A percentile compares a stretch with the other conserved stretches of the same genome.
Evolutionary conservation across 2,113 vertebrate species (phyloP).

Genomic region (Lophochroa leadbeateri): DNA sequence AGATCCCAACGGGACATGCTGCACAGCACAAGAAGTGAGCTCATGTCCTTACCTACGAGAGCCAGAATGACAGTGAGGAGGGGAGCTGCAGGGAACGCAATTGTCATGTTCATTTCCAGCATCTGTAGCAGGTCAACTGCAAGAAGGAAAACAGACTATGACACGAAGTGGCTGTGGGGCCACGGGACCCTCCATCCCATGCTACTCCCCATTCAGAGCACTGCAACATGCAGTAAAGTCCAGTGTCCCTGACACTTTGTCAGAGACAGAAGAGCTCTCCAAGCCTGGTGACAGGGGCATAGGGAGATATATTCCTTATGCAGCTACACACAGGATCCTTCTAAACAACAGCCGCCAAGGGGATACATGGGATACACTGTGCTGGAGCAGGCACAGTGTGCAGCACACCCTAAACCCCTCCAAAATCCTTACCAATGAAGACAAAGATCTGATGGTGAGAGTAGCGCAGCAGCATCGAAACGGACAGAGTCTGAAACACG

Average conservation of each 20-base stretch:
- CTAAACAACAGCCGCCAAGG: not conserved
- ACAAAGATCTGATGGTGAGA: constrained; percentile 99
- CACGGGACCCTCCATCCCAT: not conserved
- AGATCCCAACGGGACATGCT: not conserved
- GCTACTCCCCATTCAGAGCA: not conserved
- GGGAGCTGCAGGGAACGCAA: constrained; percentile 95
- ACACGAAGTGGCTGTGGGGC: accelerated
- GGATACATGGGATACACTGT: accelerated
- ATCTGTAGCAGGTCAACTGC: constrained; percentile 97
- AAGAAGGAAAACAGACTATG: not conserved
- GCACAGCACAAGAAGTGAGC: not conserved
- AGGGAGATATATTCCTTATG: not conserved
- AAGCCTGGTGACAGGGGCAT: accelerated
- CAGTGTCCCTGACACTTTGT: accelerated
- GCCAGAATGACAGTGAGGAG: constrained; percentile 97
- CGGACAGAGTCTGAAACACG: constrained; percentile 86
- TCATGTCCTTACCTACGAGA: constrained; percentile 86
- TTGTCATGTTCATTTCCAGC: constrained; percentile 99
- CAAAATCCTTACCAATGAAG: constrained; percentile 88
- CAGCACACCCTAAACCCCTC: not conserved
- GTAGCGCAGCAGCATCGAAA: constrained; percentile 96
- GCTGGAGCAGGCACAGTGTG: not conserved
- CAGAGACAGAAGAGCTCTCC: not conserved
- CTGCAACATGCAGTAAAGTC: not conserved
- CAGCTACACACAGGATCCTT: not conserved